Evolutionary conservation across 2,888 invertebrate species (phyloP).

Genomic region (Graphium colonna): DNA sequence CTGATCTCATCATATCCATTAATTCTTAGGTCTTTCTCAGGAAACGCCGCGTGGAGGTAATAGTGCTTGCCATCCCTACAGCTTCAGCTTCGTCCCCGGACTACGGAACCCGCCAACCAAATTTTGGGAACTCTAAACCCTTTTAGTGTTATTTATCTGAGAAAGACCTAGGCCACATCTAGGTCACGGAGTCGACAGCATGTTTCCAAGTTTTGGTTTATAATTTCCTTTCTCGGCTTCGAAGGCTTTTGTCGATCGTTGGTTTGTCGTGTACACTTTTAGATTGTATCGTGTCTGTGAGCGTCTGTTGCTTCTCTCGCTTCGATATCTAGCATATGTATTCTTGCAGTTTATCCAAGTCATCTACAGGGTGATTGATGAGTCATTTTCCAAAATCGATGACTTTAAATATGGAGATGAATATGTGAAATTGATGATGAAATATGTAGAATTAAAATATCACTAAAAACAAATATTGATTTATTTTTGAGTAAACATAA

Average conservation of each 20-base stretch:
- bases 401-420: too few species aligned
- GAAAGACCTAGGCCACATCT: slow-evolving; percentile 77
- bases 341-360: slow-evolving; percentile 25
- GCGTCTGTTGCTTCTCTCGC: slow-evolving; percentile 30
- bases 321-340: slow-evolving; percentile 11
- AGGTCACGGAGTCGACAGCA: slow-evolving; percentile 74
- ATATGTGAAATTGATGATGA: too few species aligned
- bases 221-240: slow-evolving; percentile 53
- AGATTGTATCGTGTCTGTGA: slow-evolving; percentile 31
- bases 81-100: slow-evolving; percentile 70
- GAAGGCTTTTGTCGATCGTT: slow-evolving; percentile 59
- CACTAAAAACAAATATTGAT: too few species aligned
- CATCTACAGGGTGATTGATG: too few species aligned
- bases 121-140: slow-evolving; percentile 60
- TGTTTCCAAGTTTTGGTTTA: slow-evolving; percentile 79
- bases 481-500: too few species aligned
- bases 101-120: slow-evolving; percentile 68
- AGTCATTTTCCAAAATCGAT: too few species aligned
- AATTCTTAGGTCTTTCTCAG: slow-evolving; percentile 80
- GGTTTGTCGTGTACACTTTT: slow-evolving; percentile 43
- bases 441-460: too few species aligned
- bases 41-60: slow-evolving; percentile 75
- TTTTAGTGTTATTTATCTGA: slow-evolving; percentile 52
- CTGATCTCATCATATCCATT: slow-evolving; percentile 72
- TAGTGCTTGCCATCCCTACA: slow-evolving; percentile 58